These are phyloP conservation scores for Rhodophaea formosa DNA, from an alignment of 2,888 invertebrate genomes.

Conservation along the genomic window DNA sequence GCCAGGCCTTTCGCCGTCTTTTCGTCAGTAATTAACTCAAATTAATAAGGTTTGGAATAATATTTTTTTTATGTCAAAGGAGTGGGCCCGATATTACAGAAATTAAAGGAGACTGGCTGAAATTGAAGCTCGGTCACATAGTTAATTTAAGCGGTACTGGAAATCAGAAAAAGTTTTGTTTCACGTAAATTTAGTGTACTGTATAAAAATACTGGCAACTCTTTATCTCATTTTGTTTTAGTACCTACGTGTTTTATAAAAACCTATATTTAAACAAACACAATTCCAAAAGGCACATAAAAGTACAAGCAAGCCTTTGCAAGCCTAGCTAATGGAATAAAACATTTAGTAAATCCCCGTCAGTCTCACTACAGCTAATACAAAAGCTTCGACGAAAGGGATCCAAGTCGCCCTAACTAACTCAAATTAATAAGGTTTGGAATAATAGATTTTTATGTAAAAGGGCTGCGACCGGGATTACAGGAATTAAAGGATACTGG, in stretches of 20 bases:
- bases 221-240: too few relatives aligned
- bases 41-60: neutral
- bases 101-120: conserved; percentile 34
- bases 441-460: conserved; percentile 9
- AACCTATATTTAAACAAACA: too few relatives aligned
- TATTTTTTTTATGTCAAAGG: conserved; percentile 1
- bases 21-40: neutral
- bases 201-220: too few relatives aligned
- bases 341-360: too few relatives aligned
- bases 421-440: neutral
- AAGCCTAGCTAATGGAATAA: too few relatives aligned
- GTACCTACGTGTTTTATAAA: too few relatives aligned
- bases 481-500: conserved; percentile 34
- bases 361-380: neutral
- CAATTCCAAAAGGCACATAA: too few relatives aligned
- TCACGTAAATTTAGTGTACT: too few relatives aligned
- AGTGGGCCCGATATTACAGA: conserved; percentile 28
- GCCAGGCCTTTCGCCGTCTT: neutral
- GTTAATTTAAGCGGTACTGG: conserved; percentile 10
- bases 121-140: conserved; percentile 31
- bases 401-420: neutral
- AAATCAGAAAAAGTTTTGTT: neutral
- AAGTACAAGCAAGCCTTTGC: too few relatives aligned
- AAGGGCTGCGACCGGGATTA: conserved; percentile 24
- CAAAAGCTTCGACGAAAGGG: neutral